phyloP scores from a whole-genome alignment of 2,113 vertebrate genomes.

The Oriolus oriolus region DNA sequence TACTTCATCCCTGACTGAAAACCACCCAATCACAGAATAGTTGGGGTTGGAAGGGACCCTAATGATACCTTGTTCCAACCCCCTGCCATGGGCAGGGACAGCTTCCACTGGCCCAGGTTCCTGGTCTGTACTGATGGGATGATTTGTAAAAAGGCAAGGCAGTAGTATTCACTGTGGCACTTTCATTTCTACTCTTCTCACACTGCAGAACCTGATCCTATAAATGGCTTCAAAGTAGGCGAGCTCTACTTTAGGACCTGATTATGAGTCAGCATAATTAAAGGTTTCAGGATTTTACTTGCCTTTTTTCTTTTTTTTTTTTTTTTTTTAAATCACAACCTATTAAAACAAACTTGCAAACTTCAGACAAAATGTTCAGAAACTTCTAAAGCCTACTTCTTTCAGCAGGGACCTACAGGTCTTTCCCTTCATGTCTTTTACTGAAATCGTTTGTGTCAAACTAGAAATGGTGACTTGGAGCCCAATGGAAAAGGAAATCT shows the following conservation, averaged over 20 bases:
- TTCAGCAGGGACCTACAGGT: not conserved
- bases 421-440: not conserved
- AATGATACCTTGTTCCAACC: not conserved
- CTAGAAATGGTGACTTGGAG: not conserved
- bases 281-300: not conserved
- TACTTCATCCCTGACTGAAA: not conserved
- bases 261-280: constrained; percentile 22
- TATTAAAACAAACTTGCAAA: not conserved
- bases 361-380: not conserved
- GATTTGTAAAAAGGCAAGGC: not conserved
- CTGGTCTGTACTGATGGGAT: not conserved
- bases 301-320: not conserved
- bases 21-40: not conserved
- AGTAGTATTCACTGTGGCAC: not conserved
- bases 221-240: constrained; percentile 33
- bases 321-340: not conserved
- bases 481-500: not conserved
- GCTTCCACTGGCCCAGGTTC: not conserved
- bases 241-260: constrained; percentile 3
- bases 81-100: not conserved
- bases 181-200: not conserved
- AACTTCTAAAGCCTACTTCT: not conserved
- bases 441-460: not conserved
- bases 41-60: not conserved
- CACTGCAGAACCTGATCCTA: constrained; percentile 5